phyloP scores from a whole-genome alignment of 1,140 invertebrate genomes.

The Lucilia sericata region DNA sequence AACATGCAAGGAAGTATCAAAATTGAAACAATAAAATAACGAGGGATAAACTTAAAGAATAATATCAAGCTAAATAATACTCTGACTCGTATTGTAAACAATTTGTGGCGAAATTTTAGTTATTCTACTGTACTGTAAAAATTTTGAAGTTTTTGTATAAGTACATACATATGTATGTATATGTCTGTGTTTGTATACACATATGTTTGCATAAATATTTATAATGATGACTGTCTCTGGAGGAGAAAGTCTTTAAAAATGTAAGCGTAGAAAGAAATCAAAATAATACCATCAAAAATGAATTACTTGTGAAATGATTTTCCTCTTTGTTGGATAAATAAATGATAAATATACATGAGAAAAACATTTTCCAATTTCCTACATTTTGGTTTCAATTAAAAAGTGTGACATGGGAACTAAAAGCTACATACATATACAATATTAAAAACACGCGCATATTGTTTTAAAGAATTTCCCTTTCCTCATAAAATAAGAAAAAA shows the following conservation, averaged over 20 bases:
- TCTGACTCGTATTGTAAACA: too few relatives aligned
- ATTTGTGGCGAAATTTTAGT: too few relatives aligned
- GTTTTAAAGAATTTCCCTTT: neutral
- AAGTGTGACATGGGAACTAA: neutral
- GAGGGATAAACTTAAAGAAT: too few relatives aligned
- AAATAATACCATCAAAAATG: conserved; percentile 38
- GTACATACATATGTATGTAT: neutral
- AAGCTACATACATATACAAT: neutral
- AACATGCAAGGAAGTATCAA: too few relatives aligned
- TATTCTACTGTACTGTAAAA: neutral
- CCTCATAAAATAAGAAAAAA: too few relatives aligned
- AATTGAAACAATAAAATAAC: too few relatives aligned
- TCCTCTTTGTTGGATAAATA: neutral
- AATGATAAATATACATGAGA: neutral
- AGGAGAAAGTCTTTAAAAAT: conserved; percentile 11
- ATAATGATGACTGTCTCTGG: conserved; percentile 10
- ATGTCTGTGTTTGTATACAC: neutral
- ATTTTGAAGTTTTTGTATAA: neutral
- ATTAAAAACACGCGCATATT: neutral
- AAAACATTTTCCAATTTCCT: neutral
- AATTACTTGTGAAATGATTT: conserved; percentile 16
- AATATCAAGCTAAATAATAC: too few relatives aligned
- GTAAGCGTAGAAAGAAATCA: conserved; percentile 10
- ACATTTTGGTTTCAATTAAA: neutral
- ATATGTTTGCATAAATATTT: neutral